These are phyloP conservation scores for Stichopus horrens DNA, from an alignment of 53 echinoderm and acorn worm genomes.

Conservation along the genomic window DNA sequence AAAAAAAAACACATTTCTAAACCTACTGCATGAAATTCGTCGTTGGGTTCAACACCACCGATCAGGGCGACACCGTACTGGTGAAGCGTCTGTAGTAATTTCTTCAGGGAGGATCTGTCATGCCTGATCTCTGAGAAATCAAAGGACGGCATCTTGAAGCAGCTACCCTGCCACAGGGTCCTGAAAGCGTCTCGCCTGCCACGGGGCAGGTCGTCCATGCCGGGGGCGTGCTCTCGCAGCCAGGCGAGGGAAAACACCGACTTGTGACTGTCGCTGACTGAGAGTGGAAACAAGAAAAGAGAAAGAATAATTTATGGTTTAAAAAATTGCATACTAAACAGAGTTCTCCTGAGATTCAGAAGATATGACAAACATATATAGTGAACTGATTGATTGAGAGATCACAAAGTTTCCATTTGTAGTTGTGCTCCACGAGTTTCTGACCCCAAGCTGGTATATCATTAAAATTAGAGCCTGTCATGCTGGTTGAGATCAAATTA, in stretches of 20 bases:
- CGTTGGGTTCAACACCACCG: conserved; percentile 37
- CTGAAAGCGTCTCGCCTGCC: neutral
- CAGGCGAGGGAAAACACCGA: conserved; percentile 59
- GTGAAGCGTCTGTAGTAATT: conserved; percentile 58
- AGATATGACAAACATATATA: no score
- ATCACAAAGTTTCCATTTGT: no score
- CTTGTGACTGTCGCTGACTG: conserved; percentile 66
- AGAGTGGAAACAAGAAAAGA: neutral
- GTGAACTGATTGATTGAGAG: no score
- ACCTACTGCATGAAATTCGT: conserved; percentile 58
- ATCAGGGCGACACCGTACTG: conserved; percentile 71
- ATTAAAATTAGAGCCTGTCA: no score
- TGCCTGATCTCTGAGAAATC: conserved; percentile 49
- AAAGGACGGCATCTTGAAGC: conserved; percentile 42
- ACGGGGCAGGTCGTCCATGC: neutral
- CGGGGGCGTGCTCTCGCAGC: conserved; percentile 63
- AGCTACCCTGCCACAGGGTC: conserved; percentile 60
- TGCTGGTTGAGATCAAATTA: no score
- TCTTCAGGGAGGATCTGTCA: conserved; percentile 47
- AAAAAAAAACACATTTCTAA: neutral
- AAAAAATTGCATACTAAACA: no score
- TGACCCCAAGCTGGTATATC: no score
- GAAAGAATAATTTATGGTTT: no score
- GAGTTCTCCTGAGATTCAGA: no score
- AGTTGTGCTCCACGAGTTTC: no score